Conservation (phyloP, 2,888 invertebrate genomes). For the Ditula angustiorana region DNA sequence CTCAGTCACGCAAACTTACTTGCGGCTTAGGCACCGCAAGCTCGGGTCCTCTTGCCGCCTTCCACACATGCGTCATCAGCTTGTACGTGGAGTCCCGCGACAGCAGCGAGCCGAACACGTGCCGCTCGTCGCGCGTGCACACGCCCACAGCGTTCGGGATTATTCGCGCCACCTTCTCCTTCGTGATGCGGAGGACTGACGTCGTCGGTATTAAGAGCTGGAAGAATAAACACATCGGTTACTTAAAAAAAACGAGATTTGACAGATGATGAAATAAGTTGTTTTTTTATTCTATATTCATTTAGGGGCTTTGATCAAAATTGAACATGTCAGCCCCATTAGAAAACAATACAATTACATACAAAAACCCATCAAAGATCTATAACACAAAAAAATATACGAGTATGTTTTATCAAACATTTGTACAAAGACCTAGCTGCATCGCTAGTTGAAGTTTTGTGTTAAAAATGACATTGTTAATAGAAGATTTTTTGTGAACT, state of each 20-base stretch:
- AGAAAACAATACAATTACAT: no score
- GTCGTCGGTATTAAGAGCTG: constrained; percentile 95
- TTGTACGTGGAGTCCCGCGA: constrained; percentile 95
- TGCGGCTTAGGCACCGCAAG: constrained; percentile 68
- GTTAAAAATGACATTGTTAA: no score
- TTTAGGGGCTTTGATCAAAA: no score
- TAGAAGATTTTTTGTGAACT: no score
- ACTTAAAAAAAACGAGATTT: not conserved
- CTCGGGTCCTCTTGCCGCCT: constrained; percentile 84
- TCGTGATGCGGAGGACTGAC: constrained; percentile 94
- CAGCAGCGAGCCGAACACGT: constrained; percentile 95
- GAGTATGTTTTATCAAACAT: no score
- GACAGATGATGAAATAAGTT: no score
- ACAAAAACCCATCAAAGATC: no score
- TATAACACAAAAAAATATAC: no score
- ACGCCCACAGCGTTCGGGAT: constrained; percentile 98
- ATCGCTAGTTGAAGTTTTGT: no score
- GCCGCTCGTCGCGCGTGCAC: constrained; percentile 92
- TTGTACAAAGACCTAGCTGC: no score
- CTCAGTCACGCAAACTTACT: constrained; percentile 48
- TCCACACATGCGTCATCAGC: constrained; percentile 95
- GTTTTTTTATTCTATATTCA: no score
- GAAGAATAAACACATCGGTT: constrained; percentile 58
- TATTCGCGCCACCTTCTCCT: constrained; percentile 96
- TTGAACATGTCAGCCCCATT: no score